Evolutionary conservation across 2,797 vertebrate genomes (phyloP).

Genomic region (Lagocephalus sceleratus): DNA sequence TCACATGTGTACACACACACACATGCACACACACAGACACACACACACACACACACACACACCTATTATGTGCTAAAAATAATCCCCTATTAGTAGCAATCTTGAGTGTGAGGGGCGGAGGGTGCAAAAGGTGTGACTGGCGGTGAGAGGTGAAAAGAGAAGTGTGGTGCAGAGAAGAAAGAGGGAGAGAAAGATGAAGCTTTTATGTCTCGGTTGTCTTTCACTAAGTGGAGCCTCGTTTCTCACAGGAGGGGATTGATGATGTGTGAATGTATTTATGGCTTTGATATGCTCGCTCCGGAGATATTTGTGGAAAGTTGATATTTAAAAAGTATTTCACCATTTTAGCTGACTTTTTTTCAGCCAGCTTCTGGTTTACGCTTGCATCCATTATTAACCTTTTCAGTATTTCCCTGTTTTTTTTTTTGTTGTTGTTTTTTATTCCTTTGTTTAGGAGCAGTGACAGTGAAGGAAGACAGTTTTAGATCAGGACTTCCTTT

Average conservation of each 20-base stretch:
- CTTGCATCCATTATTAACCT: no score
- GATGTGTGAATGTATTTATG: neutral
- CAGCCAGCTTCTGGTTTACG: neutral
- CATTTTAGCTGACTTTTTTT: neutral
- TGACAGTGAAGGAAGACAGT: no score
- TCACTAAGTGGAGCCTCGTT: slow-evolving; percentile 1
- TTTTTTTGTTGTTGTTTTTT: no score
- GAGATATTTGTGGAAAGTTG: neutral
- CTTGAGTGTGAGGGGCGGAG: slow-evolving; percentile 39
- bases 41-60: slow-evolving; percentile 55
- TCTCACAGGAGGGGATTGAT: neutral
- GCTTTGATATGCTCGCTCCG: neutral
- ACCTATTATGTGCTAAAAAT: slow-evolving; percentile 69
- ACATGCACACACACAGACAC: slow-evolving; percentile 40
- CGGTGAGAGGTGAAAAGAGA: slow-evolving; percentile 22
- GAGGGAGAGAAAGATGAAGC: slow-evolving; percentile 2
- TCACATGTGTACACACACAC: slow-evolving; percentile 69
- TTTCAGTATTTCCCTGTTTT: no score
- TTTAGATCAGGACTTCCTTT: no score
- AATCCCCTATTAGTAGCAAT: slow-evolving; percentile 74
- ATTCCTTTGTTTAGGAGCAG: no score
- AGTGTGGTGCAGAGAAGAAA: slow-evolving; percentile 13
- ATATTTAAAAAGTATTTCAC: no score
- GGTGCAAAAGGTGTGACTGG: slow-evolving; percentile 37
- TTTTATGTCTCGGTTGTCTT: neutral